Conservation (phyloP, 2,113 vertebrate species). For the Galemys pyrenaicus region DNA sequence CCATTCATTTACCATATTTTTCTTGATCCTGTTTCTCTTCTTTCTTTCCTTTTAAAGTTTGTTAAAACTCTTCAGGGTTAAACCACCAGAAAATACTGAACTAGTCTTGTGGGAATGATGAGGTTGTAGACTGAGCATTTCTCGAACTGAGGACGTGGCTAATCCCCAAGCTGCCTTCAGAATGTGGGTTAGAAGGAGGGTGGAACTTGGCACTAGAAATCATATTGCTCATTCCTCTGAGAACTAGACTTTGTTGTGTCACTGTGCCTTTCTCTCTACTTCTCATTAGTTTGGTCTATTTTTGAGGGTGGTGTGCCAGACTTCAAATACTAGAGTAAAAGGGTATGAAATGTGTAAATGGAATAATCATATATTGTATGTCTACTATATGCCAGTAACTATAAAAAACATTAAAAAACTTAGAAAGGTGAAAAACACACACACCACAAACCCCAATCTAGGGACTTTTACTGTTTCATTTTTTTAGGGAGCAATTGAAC, state of each 20-base stretch:
- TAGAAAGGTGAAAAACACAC: not conserved
- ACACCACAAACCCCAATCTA: not conserved
- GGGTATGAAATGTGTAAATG: conserved; percentile 7
- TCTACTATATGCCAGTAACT: not conserved
- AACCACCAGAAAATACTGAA: conserved; percentile 11
- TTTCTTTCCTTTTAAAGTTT: not conserved
- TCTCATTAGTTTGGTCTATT: conserved; percentile 13
- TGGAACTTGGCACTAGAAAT: conserved; percentile 35
- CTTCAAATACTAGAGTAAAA: not conserved
- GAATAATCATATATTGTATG: not conserved
- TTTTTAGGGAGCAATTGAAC: not conserved
- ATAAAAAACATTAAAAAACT: not conserved
- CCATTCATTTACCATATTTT: not conserved
- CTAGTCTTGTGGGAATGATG: not conserved
- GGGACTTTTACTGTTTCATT: not conserved
- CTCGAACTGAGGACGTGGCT: conserved; percentile 56
- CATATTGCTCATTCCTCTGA: conserved; percentile 43
- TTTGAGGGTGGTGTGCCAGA: not conserved
- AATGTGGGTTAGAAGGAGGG: conserved; percentile 50
- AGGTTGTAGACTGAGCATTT: not conserved
- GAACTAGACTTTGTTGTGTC: conserved; percentile 8
- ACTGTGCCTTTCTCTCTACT: not conserved
- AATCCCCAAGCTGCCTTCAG: conserved; percentile 46
- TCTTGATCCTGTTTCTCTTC: not conserved
- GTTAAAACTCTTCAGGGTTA: not conserved